Conservation (phyloP, 2,888 invertebrate species). For the Geophilus truncorum region DNA sequence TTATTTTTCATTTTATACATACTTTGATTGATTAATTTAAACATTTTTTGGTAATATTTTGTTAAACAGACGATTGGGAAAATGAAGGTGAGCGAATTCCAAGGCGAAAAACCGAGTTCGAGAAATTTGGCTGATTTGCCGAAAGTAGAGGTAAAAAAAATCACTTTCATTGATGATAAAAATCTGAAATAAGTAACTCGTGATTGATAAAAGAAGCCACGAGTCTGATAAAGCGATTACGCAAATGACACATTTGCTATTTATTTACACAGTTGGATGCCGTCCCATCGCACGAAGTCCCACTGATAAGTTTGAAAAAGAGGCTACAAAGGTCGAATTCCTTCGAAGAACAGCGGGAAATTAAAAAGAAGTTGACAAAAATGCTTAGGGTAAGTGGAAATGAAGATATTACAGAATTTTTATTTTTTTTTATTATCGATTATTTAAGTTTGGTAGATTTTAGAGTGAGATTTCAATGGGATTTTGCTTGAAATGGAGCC, state of each 20-base stretch:
- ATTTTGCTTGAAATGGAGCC: too few relatives aligned
- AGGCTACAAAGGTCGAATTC: conserved; percentile 42
- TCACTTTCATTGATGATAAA: not conserved
- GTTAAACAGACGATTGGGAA: conserved; percentile 35
- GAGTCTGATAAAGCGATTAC: too few relatives aligned
- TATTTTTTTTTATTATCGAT: not conserved
- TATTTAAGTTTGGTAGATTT: not conserved
- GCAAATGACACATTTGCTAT: too few relatives aligned
- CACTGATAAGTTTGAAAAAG: conserved; percentile 46
- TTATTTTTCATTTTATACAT: not conserved
- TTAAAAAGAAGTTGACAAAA: conserved; percentile 13
- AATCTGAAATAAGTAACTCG: not conserved
- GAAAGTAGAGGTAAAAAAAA: conserved; percentile 35
- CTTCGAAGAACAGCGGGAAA: not conserved
- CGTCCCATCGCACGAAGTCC: conserved; percentile 50
- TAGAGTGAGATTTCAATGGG: too few relatives aligned
- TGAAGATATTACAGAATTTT: too few relatives aligned
- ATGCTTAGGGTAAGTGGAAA: conserved; percentile 29
- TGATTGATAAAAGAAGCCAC: too few relatives aligned
- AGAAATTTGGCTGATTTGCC: conserved; percentile 7
- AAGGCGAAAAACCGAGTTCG: not conserved
- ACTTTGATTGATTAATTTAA: not conserved
- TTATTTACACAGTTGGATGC: conserved; percentile 48
- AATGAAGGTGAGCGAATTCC: conserved; percentile 40
- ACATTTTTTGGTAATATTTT: not conserved